Conservation (phyloP, 2,113 vertebrate species). For the Narcine bancroftii region DNA sequence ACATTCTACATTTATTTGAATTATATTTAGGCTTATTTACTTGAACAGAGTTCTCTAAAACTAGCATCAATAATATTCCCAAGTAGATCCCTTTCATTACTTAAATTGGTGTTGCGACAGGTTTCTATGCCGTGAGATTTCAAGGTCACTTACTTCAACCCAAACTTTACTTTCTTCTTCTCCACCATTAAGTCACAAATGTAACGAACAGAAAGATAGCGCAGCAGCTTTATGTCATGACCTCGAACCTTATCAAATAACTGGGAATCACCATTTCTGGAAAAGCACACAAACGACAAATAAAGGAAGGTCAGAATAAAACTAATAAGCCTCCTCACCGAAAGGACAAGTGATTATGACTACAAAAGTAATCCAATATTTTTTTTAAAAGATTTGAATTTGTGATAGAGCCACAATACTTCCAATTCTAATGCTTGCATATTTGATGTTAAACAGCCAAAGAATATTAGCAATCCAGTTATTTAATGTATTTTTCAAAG, state of each 20-base stretch:
- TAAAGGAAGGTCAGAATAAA: conserved; percentile 25
- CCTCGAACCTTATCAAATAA: conserved; percentile 95
- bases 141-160: conserved; percentile 77
- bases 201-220: conserved; percentile 85
- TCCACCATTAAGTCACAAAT: conserved; percentile 99
- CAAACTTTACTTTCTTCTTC: conserved; percentile 99
- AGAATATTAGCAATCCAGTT: not conserved
- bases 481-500: not conserved
- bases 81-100: not conserved
- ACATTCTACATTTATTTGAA: not conserved
- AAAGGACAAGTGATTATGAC: not conserved
- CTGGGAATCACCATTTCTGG: conserved; percentile 87
- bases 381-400: not conserved
- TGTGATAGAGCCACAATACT: not conserved
- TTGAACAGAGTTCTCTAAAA: too few species aligned
- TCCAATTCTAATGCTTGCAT: conserved; percentile 1
- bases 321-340: not conserved
- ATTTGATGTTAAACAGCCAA: not conserved
- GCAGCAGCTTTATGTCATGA: conserved; percentile 88
- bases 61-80: not conserved
- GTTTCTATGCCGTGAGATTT: not conserved
- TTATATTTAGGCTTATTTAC: too few species aligned
- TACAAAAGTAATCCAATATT: not conserved
- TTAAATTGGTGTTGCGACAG: not conserved
- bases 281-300: conserved; percentile 30